Percentiles rank a stretch among this genome's conserved stretches.
Conservation (phyloP, 2,888 invertebrate species). For the Ophion costatus region DNA sequence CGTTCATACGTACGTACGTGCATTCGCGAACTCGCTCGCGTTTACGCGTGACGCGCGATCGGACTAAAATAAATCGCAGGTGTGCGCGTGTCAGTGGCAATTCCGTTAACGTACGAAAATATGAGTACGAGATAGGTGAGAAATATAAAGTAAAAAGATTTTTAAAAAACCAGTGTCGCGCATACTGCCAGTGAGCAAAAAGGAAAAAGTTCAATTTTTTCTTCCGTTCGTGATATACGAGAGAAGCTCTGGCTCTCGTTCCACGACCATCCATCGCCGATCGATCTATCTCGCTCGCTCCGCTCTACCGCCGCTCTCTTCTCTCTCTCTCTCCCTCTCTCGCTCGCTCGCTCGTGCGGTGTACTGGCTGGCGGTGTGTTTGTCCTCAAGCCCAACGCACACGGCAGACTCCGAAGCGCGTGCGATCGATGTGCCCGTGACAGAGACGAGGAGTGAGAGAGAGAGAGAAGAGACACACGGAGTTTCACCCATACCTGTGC, state of each 20-base stretch:
- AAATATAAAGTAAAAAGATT: not conserved
- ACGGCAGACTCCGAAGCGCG: conserved; percentile 69
- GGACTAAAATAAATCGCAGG: not conserved
- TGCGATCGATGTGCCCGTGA: conserved; percentile 69
- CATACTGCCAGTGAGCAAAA: not conserved
- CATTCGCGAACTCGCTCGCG: conserved; percentile 54
- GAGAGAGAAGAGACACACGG: conserved; percentile 26
- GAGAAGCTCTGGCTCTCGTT: conserved; percentile 1
- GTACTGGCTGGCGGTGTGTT: conserved; percentile 53
- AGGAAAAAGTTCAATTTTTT: not conserved
- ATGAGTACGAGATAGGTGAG: not conserved
- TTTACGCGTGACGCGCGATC: conserved; percentile 54
- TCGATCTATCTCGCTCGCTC: conserved; percentile 58
- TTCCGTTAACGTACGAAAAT: not conserved
- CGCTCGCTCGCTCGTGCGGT: conserved; percentile 38
- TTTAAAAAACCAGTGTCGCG: not conserved
- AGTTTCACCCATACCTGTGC: not conserved
- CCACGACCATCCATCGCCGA: conserved; percentile 26
- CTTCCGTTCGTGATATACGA: not conserved
- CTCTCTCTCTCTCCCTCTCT: conserved; percentile 25
- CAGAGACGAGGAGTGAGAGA: conserved; percentile 54
- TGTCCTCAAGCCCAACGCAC: conserved; percentile 64
- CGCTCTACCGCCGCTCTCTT: conserved; percentile 34
- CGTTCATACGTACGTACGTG: conserved; percentile 69
- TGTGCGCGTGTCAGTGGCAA: not conserved